Evolutionary conservation across 2,113 vertebrate species (phyloP), one percentile per base, ranked within the genome.

Genomic region (Petromus typicus): DNA sequence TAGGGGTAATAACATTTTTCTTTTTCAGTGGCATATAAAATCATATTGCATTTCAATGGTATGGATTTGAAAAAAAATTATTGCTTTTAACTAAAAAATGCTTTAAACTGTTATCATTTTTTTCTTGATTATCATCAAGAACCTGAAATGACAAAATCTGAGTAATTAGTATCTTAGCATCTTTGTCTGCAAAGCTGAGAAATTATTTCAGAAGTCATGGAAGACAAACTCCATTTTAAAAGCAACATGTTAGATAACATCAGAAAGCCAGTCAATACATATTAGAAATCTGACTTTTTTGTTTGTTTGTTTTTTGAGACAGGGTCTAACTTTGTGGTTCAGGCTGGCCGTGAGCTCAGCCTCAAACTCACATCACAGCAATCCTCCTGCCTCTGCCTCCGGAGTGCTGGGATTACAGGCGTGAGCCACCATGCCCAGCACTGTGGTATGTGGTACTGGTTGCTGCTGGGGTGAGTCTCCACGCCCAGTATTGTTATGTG

Each of bases 11-110:
- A 22, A 30, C 6, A 48, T 6, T 69, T n/a, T 78, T 80, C 51
- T 84, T 91, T 92, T 34, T 90, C n/a, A 71, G 48, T 56, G 51
- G 34, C 18, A 64, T 17, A 94, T 23, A 95, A 66, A 90, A 80
- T 75, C 91, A 93, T 43, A 32, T 8, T 61, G 8, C 1, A 92
- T 37, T 34, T 59, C 43, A 7, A n/a, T 23, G 13, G 30, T 37
- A 64, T 82, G 88, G n/a, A 59, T 79, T 43, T 51, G 17, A 66
- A 56, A 75, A 83, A 73, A 66, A 75, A n/a, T 48, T 22, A 84
- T 1, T 83, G 3, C 56, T 69, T 34, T 34, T 94, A 86, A 93
- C 2, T 82, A 23, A 90, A 64, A 32, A 93, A 57, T 51, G 40
- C 23, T 64, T 71, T 91, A n/a, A 63, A 34, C n/a, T 30, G 22